phyloP scores from a whole-genome alignment of 2,113 vertebrate species.

The Trochalopteron elliotii region DNA sequence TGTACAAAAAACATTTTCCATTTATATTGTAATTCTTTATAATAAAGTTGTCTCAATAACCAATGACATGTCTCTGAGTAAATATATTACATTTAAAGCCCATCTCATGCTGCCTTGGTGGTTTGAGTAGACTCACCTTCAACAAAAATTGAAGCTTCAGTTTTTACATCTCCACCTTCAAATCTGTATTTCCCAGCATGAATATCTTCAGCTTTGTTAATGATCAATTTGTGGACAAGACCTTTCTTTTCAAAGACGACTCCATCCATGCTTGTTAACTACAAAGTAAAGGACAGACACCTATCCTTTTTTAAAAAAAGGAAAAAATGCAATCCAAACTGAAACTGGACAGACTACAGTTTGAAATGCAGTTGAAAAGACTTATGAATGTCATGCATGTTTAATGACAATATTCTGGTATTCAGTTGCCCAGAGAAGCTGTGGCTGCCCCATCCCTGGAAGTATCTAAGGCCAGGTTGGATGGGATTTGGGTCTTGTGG shows the following conservation, averaged over 20 bases:
- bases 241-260: slow-evolving; percentile 76
- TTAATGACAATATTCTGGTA: not conserved
- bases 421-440: not conserved
- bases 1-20: not conserved
- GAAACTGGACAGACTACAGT: not conserved
- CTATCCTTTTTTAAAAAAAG: not conserved
- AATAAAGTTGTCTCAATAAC: not conserved
- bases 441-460: not conserved
- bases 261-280: slow-evolving; percentile 79
- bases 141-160: slow-evolving; percentile 61
- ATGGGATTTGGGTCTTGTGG: not conserved
- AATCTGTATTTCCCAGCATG: slow-evolving; percentile 84
- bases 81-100: not conserved
- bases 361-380: not conserved
- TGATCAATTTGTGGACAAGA: slow-evolving; percentile 72
- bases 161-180: slow-evolving; percentile 73
- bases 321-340: not conserved
- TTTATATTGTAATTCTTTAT: not conserved
- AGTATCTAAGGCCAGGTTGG: not conserved
- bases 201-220: slow-evolving; percentile 74
- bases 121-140: slow-evolving; percentile 49
- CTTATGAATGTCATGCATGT: not conserved
- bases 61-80: not conserved
- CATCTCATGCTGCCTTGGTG: not conserved
- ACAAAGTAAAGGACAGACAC: not conserved